A percentile compares a stretch with the other conserved stretches of the same genome.
Evolutionary conservation across 2,113 vertebrate genomes (phyloP).

Genomic region (Arvicanthis niloticus): DNA sequence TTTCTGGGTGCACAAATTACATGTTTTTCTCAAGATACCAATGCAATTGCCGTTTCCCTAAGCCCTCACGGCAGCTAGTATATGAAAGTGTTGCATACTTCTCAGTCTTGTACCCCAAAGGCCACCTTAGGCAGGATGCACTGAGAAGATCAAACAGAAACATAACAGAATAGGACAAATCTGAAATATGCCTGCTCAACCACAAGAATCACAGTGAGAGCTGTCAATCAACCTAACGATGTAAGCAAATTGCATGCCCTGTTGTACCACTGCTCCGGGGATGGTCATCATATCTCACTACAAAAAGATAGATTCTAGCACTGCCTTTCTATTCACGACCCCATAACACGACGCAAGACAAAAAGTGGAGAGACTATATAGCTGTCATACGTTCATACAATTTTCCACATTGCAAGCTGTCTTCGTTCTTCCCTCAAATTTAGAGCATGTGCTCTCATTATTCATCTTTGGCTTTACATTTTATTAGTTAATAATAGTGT

Average conservation of each 20-base stretch:
- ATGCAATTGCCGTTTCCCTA: constrained; percentile 13
- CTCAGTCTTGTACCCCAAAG: not conserved
- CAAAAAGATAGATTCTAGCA: constrained; percentile 17
- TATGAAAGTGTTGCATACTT: not conserved
- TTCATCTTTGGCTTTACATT: constrained; percentile 33
- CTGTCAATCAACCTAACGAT: not conserved
- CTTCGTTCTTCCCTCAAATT: constrained; percentile 27
- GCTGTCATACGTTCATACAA: constrained; percentile 5
- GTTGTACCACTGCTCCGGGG: not conserved
- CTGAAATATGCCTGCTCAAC: constrained; percentile 53
- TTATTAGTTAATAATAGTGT: constrained; percentile 59
- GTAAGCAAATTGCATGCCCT: not conserved
- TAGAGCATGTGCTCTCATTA: constrained; percentile 51
- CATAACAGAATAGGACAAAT: constrained; percentile 47
- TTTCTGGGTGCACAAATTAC: not conserved
- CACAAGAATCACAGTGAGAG: constrained; percentile 4
- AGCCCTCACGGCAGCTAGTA: constrained; percentile 1
- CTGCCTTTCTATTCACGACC: not conserved
- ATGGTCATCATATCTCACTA: not conserved
- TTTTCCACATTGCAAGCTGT: not conserved
- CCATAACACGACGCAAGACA: not conserved
- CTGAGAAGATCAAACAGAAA: constrained; percentile 27
- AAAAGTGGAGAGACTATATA: not conserved
- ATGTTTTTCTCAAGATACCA: constrained; percentile 42
- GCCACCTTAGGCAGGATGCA: not conserved